These are phyloP conservation scores for Dolichomitus sp. DNA, from an alignment of 2,888 invertebrate genomes.

Conservation along the genomic window DNA sequence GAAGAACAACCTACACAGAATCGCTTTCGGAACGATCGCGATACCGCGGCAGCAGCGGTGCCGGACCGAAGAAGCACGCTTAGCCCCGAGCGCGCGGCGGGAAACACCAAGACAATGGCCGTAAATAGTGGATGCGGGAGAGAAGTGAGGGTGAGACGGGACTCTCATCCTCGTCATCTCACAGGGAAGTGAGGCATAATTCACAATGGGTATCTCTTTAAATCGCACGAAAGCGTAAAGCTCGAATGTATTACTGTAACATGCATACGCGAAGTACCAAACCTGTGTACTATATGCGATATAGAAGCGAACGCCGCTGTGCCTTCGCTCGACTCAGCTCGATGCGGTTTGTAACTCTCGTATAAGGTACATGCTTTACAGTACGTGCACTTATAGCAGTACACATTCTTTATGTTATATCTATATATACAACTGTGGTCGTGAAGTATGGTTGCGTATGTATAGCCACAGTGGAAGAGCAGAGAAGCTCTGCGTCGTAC, in stretches of 20 bases:
- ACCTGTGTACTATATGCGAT: conserved; percentile 7
- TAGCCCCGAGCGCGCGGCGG: conserved; percentile 74
- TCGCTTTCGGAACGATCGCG: conserved; percentile 78
- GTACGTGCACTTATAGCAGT: conserved; percentile 59
- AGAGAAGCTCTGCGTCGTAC: conserved; percentile 23
- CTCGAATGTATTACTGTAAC: conserved; percentile 67
- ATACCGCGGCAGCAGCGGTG: conserved; percentile 59
- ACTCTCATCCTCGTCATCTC: conserved; percentile 76
- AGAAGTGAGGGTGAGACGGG: conserved; percentile 33
- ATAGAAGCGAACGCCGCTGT: conserved; percentile 49
- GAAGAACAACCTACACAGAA: conserved; percentile 75
- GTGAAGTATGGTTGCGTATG: conserved; percentile 20
- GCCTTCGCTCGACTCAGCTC: conserved; percentile 42
- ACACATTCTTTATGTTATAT: conserved; percentile 30
- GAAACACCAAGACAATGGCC: conserved; percentile 80
- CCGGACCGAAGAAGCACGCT: conserved; percentile 49
- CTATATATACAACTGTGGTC: conserved; percentile 27
- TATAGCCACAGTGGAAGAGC: conserved; percentile 31
- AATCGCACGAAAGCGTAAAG: conserved; percentile 83
- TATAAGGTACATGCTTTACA: conserved; percentile 63
- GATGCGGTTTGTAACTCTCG: conserved; percentile 64
- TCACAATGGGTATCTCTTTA: conserved; percentile 82
- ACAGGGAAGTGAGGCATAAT: conserved; percentile 80
- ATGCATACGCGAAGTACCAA: conserved; percentile 33
- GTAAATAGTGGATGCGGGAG: conserved; percentile 80